These are phyloP conservation scores for Hafferia zeledoni DNA, from an alignment of 2,797 vertebrate species.

Conservation along the genomic window DNA sequence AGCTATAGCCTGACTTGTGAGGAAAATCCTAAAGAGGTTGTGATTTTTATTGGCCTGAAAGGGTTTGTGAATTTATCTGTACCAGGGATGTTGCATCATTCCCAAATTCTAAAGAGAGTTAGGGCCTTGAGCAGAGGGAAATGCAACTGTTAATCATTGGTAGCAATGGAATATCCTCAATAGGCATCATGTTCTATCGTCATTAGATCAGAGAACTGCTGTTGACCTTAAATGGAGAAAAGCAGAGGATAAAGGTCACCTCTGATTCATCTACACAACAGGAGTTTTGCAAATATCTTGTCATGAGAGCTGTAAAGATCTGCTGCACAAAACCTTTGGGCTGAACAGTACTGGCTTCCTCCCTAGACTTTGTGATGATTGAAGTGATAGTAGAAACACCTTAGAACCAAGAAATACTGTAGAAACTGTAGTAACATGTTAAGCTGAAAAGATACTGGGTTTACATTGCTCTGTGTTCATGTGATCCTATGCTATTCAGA, in stretches of 20 bases:
- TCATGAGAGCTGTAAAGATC: not conserved
- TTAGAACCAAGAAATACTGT: not conserved
- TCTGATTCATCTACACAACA: conserved; percentile 20
- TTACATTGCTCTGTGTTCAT: not conserved
- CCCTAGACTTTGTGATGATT: not conserved
- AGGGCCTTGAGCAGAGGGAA: not conserved
- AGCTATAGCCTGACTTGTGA: not conserved
- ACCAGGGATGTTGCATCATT: not conserved
- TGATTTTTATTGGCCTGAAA: not conserved
- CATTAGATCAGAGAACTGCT: conserved; percentile 29
- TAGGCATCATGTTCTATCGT: not conserved
- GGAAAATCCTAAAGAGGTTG: not conserved
- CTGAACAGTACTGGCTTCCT: not conserved
- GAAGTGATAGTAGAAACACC: not conserved
- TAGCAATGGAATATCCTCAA: not conserved
- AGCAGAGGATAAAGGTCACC: conserved; percentile 52
- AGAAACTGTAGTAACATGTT: not conserved
- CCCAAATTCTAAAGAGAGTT: conserved; percentile 24
- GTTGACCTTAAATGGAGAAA: conserved; percentile 62
- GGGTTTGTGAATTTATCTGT: conserved; percentile 2
- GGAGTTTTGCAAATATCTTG: not conserved
- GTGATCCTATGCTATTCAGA: not conserved
- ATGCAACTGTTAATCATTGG: conserved; percentile 19
- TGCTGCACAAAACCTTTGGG: not conserved
- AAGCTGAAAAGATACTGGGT: not conserved